Evolutionary conservation across 2,113 vertebrate genomes (phyloP), one percentile per base, ranked within the genome.

Genomic region (Upupa epops): DNA sequence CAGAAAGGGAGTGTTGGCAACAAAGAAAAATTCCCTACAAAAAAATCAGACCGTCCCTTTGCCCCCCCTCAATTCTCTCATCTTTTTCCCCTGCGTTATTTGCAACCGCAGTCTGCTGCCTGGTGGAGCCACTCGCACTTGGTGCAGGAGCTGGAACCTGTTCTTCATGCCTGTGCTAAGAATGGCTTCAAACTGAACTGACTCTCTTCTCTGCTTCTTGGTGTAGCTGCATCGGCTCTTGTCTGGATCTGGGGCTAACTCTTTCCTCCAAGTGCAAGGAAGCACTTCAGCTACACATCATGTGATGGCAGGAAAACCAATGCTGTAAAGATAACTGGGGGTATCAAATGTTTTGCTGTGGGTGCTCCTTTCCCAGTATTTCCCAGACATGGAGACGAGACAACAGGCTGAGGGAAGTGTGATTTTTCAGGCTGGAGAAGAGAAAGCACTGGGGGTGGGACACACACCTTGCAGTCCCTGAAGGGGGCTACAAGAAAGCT

Each of bases 61-160:
- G 3, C 16, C 15, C n/a, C 14, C 11, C 0, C 40, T 5, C 18
- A 0, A 6, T 86, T 77, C 52, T 86, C 36, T 45, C 46, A 46
- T 31, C 21, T 72, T 87, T 77, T 45, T 3, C 29, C 17, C 13
- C 19, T 48, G 17, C 19, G 26, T 89, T 82, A 31, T 49, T 46
- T 91, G 40, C 56, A 92, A 13, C 37, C 56, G 24, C 75, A 82
- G 31, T 8, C 49, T 24, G 58, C 60, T 84, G 36, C 46, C 89
- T 36, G n/a, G 89, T 17, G 13, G 71, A 93, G 86, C 40, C 48
- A 34, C 42, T 75, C 52, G 1, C 29, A 31, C 61, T 60, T 90
- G 56, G 70, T 5, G 4, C 45, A 49, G 52, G 84, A 89, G 58
- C 24, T 45, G 32, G 54, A 56, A 86, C 0, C 1, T 32, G 49